These are phyloP conservation scores for Anthonomus grandis DNA, from an alignment of 1,140 invertebrate species.

Conservation along the genomic window DNA sequence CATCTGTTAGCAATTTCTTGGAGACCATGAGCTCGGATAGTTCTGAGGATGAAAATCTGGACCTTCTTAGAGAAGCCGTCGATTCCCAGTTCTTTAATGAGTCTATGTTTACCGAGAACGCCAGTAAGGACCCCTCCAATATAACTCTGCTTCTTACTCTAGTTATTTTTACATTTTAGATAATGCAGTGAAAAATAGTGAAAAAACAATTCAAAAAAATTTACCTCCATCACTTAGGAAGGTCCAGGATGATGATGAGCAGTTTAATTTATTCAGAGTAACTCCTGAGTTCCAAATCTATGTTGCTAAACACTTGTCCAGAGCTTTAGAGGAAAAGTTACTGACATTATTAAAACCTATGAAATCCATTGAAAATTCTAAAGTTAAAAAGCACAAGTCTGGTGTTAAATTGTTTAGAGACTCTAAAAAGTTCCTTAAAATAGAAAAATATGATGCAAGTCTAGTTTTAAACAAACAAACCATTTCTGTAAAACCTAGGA, in stretches of 20 bases:
- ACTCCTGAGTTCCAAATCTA: slow-evolving; percentile 37
- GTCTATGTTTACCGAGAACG: slow-evolving; percentile 24
- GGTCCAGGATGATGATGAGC: slow-evolving; percentile 31
- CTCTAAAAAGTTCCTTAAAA: slow-evolving; percentile 30
- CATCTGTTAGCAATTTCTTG: too few species aligned
- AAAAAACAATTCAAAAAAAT: slow-evolving; percentile 8
- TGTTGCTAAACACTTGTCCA: slow-evolving; percentile 36
- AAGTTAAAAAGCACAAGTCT: slow-evolving; percentile 22
- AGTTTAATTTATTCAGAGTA: slow-evolving; percentile 35
- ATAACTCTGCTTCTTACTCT: not conserved
- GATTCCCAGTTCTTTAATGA: slow-evolving; percentile 32
- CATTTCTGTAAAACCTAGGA: not conserved
- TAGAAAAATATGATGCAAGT: slow-evolving; percentile 4
- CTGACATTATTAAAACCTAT: slow-evolving; percentile 21
- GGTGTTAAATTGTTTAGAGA: slow-evolving; percentile 34
- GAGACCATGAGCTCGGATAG: slow-evolving; percentile 33
- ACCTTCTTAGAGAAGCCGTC: slow-evolving; percentile 32
- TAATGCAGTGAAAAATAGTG: slow-evolving; percentile 6
- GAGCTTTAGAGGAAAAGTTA: slow-evolving; percentile 32
- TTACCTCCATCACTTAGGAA: slow-evolving; percentile 24
- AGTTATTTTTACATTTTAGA: slow-evolving; percentile 1
- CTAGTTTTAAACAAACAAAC: not conserved
- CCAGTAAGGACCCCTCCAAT: slow-evolving; percentile 17
- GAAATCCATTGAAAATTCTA: slow-evolving; percentile 11
- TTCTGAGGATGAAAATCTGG: slow-evolving; percentile 35